Evolutionary conservation across 1,140 invertebrate species (phyloP).

Genomic region (Campoletis sonorensis): DNA sequence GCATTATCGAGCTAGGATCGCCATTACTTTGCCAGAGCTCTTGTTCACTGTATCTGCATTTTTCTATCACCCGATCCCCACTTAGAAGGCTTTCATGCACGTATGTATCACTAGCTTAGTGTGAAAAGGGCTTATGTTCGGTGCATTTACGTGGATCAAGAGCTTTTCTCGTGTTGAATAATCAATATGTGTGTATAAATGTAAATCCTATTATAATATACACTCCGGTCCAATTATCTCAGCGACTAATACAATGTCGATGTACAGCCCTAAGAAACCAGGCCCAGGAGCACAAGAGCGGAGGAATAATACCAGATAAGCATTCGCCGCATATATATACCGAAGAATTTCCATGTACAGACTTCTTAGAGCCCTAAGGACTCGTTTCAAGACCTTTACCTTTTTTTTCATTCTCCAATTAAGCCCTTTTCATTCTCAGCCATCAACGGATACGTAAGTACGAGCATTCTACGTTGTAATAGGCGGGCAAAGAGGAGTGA

Average conservation of each 20-base stretch:
- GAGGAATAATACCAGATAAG: constrained; percentile 20
- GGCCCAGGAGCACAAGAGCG: neutral
- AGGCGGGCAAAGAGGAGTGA: constrained; percentile 50
- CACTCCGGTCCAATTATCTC: constrained; percentile 36
- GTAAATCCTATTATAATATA: constrained; percentile 27
- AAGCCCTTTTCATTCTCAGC: neutral
- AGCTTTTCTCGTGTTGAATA: too few species aligned
- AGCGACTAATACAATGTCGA: constrained; percentile 36
- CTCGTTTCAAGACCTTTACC: neutral
- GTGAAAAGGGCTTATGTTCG: neutral
- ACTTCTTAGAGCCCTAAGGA: neutral
- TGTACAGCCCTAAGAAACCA: neutral
- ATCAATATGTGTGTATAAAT: too few species aligned
- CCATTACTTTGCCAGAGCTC: neutral
- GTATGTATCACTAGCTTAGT: neutral
- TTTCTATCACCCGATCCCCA: neutral
- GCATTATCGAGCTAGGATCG: constrained; percentile 19
- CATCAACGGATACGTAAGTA: neutral
- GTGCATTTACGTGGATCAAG: too few species aligned
- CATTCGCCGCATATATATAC: neutral
- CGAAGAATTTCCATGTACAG: neutral
- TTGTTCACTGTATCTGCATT: constrained; percentile 22
- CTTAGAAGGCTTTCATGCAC: neutral
- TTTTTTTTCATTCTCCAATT: neutral
- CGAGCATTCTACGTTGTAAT: constrained; percentile 38